These are phyloP conservation scores for Torymus auratus DNA, from an alignment of 2,888 invertebrate genomes.

Conservation along the genomic window DNA sequence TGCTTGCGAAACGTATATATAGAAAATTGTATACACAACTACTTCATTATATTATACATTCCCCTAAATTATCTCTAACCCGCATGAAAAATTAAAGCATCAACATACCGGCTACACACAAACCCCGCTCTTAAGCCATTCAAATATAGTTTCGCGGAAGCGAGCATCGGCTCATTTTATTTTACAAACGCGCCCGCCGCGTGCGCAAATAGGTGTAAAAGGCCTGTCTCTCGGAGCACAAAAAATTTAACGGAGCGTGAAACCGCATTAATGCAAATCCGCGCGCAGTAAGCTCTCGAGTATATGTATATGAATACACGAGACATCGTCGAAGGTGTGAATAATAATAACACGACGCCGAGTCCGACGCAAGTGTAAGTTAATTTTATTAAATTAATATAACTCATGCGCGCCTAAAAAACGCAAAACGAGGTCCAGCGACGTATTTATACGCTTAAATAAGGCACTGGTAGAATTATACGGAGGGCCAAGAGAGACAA, in stretches of 20 bases:
- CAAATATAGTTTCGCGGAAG: slow-evolving; percentile 36
- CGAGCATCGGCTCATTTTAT: slow-evolving; percentile 14
- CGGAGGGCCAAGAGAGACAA: no score
- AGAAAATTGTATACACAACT: no score
- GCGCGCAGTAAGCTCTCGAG: not conserved
- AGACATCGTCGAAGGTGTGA: no score
- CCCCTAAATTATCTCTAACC: no score
- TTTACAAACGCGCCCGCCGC: slow-evolving; percentile 9
- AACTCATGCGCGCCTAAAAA: not conserved
- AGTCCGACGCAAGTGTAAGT: no score
- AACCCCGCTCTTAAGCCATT: not conserved
- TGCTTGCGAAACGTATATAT: no score
- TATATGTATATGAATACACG: not conserved
- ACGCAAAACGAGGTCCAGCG: not conserved
- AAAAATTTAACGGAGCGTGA: slow-evolving; percentile 3
- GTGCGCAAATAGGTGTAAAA: not conserved
- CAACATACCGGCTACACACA: no score
- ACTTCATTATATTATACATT: no score
- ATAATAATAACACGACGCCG: no score
- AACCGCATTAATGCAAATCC: slow-evolving; percentile 36
- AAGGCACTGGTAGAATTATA: no score
- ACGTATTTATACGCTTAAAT: not conserved
- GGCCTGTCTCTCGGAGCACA: not conserved
- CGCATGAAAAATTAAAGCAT: no score
- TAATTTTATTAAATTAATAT: no score